Evolutionary conservation across 2,888 invertebrate genomes (phyloP).

Genomic region (Platynereis dumerilii): DNA sequence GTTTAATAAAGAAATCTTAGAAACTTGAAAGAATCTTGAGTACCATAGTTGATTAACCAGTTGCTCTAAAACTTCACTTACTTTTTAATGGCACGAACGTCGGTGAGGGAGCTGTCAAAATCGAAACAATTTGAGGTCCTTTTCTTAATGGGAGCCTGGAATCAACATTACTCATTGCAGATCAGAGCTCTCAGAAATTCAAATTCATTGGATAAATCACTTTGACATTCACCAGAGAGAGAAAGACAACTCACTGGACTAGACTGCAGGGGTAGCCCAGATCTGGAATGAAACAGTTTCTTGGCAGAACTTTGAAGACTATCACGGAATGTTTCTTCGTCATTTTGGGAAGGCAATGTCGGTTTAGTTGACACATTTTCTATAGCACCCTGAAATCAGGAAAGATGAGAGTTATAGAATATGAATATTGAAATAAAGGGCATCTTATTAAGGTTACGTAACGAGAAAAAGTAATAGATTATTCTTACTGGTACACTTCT

Average conservation of each 20-base stretch:
- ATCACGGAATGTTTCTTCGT: conserved; percentile 77
- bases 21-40: too few species aligned
- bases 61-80: conserved; percentile 62
- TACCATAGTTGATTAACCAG: not conserved
- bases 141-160: conserved; percentile 73
- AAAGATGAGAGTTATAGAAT: too few species aligned
- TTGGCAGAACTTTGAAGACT: conserved; percentile 80
- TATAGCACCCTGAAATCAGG: too few species aligned
- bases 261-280: conserved; percentile 82
- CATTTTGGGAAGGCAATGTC: conserved; percentile 73
- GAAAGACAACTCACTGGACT: conserved; percentile 72
- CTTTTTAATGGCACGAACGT: conserved; percentile 82
- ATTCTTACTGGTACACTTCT: too few species aligned
- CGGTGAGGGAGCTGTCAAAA: conserved; percentile 79
- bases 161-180: too few species aligned
- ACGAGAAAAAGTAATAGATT: too few species aligned
- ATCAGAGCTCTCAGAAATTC: conserved; percentile 18
- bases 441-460: too few species aligned
- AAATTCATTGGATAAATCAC: not conserved
- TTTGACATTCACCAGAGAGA: not conserved
- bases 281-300: conserved; percentile 82
- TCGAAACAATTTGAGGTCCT: conserved; percentile 80
- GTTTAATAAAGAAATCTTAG: not conserved
- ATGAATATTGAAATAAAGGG: too few species aligned
- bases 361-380: too few species aligned